These are phyloP conservation scores for Dicrostonyx torquatus DNA, from an alignment of 2,797 vertebrate species.

Conservation along the genomic window DNA sequence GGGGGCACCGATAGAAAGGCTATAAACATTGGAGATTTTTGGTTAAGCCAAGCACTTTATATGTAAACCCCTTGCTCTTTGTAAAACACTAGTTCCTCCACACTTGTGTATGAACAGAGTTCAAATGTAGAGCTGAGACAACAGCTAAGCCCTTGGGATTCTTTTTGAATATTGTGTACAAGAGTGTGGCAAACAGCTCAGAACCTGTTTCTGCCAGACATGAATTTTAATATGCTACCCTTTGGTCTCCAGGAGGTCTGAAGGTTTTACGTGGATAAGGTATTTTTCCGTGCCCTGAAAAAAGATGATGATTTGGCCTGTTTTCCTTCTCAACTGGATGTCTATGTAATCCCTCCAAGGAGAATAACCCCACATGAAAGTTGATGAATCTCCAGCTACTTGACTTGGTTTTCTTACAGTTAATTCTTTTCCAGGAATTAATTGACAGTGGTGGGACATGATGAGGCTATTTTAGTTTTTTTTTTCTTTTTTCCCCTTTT, in stretches of 20 bases:
- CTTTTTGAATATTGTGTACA: conserved; percentile 69
- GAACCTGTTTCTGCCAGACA: conserved; percentile 64
- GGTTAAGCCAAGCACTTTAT: conserved; percentile 46
- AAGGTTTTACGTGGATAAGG: conserved; percentile 70
- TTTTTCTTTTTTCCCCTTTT: not conserved
- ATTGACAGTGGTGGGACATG: conserved; percentile 62
- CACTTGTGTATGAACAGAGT: conserved; percentile 55
- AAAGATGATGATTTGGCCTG: conserved; percentile 63
- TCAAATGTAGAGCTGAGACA: conserved; percentile 66
- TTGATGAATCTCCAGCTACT: conserved; percentile 50
- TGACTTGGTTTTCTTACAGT: conserved; percentile 66
- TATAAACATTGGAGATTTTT: conserved; percentile 45
- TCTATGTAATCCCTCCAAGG: conserved; percentile 59
- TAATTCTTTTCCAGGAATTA: conserved; percentile 75
- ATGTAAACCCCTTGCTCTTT: conserved; percentile 58
- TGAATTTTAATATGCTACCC: conserved; percentile 80
- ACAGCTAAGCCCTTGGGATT: conserved; percentile 70
- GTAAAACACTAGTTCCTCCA: conserved; percentile 59
- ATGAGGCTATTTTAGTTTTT: conserved; percentile 52
- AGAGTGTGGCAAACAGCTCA: not conserved
- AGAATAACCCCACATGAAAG: conserved; percentile 68
- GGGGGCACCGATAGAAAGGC: not conserved
- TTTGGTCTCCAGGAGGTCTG: conserved; percentile 70
- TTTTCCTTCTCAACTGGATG: conserved; percentile 68
- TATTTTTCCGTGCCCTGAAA: conserved; percentile 66